Base-by-base conservation (phyloP, 2,888 invertebrate genomes). In the Galeopsomyia nigrocyanea region DNA sequence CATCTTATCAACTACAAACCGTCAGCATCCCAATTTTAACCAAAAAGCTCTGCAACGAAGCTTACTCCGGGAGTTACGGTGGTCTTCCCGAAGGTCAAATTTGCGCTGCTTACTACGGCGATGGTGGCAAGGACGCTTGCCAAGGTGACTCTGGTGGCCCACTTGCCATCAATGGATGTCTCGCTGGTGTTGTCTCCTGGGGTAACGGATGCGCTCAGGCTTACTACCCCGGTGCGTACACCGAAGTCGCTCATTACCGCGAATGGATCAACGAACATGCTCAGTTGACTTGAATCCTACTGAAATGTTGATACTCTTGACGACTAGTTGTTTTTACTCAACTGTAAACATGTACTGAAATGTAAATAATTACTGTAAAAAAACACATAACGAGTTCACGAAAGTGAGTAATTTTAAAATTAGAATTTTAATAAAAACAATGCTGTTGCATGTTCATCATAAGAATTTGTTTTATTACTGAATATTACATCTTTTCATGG, bases 21-120 rank as follows among this genome's bases (percentile, higher is more conserved):
- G 90, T 89, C 0, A 78, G 87, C 39, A 87, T 91, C 0, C 90
- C 90, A 0, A 88, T 89, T 78, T 88, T 91, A 6, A 89, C 87
- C 70, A 86, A 88, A 2, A 78, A 84, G 2, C 65, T 81, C 0
- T 92, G 91, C 31, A 26, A 64, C 1, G 74, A 69, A 10, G 16
- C 26, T 0, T 88, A 88, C 1, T 91, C 91, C 77, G 10, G 19
- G 0, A 16, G 7, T 3, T 9, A 47, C 0, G 78, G 76, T 10
- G 79, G 79, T n/a, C 19, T 82, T 14, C 76, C 73, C 1, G 80
- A 83, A 1, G 87, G 88, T 0, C 87, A 85, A 3, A 88, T 91
- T 10, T 91, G 91, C 79, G 91, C 91, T 13, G 91, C 90, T 0
- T 72, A 31, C 13, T 58, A 31, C 2, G 3, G 87, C 91, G 84